Conservation (phyloP, 2,888 invertebrate genomes). For the Geophilus truncorum region DNA sequence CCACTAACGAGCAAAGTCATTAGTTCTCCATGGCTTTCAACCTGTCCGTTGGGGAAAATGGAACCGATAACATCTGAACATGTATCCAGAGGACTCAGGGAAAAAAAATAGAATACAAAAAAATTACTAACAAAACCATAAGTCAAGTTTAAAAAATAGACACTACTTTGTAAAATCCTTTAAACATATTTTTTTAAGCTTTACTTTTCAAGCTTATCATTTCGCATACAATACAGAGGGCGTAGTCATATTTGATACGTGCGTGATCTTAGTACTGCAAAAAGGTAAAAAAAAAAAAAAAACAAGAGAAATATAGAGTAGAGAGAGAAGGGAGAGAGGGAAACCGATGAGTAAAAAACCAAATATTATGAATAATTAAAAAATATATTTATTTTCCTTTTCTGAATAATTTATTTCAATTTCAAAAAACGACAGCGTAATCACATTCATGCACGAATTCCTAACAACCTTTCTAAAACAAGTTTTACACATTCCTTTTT, state of each 20-base stretch:
- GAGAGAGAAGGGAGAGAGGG: neutral
- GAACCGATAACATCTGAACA: constrained; percentile 7
- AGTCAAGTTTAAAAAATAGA: too few relatives aligned
- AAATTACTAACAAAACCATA: too few relatives aligned
- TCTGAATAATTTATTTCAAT: neutral
- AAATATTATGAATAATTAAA: neutral
- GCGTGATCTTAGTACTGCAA: neutral
- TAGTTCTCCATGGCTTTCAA: neutral
- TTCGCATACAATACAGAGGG: neutral
- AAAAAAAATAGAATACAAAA: neutral
- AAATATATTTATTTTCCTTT: neutral
- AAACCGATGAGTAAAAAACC: neutral
- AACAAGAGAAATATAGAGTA: too few relatives aligned
- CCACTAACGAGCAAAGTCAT: constrained; percentile 19
- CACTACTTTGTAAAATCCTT: too few relatives aligned
- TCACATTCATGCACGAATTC: neutral
- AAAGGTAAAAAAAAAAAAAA: neutral
- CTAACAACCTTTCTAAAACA: neutral
- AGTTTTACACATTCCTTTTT: neutral
- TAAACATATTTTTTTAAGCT: too few relatives aligned
- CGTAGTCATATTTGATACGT: neutral
- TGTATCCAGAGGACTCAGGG: neutral
- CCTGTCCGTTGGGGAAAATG: neutral
- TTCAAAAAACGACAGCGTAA: neutral
- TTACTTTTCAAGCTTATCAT: too few relatives aligned